A percentile compares a stretch with the other conserved stretches of the same genome.
These are phyloP conservation scores for Acrobasis suavella DNA, from an alignment of 2,888 invertebrate species.

Conservation along the genomic window DNA sequence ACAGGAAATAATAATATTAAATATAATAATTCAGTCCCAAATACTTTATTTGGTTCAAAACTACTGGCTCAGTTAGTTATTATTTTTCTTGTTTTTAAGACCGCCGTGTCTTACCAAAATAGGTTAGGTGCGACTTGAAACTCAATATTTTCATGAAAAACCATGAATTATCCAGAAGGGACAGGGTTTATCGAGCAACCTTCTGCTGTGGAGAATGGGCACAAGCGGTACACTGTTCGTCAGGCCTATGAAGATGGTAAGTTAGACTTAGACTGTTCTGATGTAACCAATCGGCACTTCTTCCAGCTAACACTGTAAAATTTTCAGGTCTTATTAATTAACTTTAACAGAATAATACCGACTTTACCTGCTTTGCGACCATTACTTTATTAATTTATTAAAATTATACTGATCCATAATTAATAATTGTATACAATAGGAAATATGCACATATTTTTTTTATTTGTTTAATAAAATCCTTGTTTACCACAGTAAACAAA, in stretches of 20 bases:
- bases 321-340: too few species aligned
- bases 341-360: too few species aligned
- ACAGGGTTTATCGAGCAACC: conserved; percentile 48
- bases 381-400: too few species aligned
- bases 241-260: conserved; percentile 66
- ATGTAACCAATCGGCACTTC: background rate
- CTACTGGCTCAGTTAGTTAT: background rate
- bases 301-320: too few species aligned
- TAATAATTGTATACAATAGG: too few species aligned
- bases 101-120: conserved; percentile 28
- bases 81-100: background rate
- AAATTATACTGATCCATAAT: too few species aligned
- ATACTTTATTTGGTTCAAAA: background rate
- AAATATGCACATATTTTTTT: too few species aligned
- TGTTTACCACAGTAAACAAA: too few species aligned
- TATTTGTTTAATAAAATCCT: too few species aligned
- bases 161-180: conserved; percentile 65
- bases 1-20: background rate
- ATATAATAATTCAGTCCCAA: background rate
- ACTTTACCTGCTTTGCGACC: too few species aligned
- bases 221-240: conserved; percentile 46
- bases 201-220: conserved; percentile 41
- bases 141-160: conserved; percentile 41
- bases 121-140: conserved; percentile 48
- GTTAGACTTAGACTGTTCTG: conserved; percentile 28